Percentiles rank a stretch among this genome's conserved stretches.
These are phyloP conservation scores for Tauraco erythrolophus DNA, from an alignment of 2,113 vertebrate genomes.

Conservation along the genomic window DNA sequence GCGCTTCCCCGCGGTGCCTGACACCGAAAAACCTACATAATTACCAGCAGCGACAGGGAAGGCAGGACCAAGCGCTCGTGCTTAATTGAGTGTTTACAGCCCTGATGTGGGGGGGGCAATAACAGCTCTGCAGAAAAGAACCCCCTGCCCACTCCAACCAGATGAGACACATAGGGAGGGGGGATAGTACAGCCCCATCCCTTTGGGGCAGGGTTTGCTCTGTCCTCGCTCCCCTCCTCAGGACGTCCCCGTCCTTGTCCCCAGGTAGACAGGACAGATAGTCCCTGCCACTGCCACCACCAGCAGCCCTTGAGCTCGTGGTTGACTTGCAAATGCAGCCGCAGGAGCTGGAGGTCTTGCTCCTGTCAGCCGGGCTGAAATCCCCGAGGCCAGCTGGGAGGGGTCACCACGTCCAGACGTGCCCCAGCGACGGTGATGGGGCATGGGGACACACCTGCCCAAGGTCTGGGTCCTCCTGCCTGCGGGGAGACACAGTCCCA, in stretches of 20 bases:
- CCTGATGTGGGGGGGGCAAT: background rate
- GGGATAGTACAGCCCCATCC: background rate
- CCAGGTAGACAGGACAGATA: background rate
- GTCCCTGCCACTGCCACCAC: background rate
- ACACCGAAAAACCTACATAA: slow-evolving; percentile 70
- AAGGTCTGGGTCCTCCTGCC: background rate
- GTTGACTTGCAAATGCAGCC: slow-evolving; percentile 5
- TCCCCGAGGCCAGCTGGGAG: background rate
- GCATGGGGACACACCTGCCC: background rate
- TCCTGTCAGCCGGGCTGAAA: background rate
- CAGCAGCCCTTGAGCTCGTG: background rate
- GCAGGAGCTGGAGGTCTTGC: background rate
- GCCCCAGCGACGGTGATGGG: background rate
- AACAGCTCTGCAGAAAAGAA: background rate
- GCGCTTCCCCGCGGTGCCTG: slow-evolving; percentile 61
- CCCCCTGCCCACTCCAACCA: background rate
- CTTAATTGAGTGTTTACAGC: slow-evolving; percentile 74
- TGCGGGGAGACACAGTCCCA: accelerated
- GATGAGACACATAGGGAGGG: accelerated
- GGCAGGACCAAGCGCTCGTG: slow-evolving; percentile 46
- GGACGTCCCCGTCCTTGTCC: background rate
- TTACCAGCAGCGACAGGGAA: slow-evolving; percentile 64
- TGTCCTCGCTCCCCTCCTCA: accelerated
- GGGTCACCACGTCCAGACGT: accelerated
- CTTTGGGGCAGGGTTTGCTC: background rate